phyloP scores from a whole-genome alignment of 2,797 vertebrate genomes.

The Leptoclinus maculatus region DNA sequence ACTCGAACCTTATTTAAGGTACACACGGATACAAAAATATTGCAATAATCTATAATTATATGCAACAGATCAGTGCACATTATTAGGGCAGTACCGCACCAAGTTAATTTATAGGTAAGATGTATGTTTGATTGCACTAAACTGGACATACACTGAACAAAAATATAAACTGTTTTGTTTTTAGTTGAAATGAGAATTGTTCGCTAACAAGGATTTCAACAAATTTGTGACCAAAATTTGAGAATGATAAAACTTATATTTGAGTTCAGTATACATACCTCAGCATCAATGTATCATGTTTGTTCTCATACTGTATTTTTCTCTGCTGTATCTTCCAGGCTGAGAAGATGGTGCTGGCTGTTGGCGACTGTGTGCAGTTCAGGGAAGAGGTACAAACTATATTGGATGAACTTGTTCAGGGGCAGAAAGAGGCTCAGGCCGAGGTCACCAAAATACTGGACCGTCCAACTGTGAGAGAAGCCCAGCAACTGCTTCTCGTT shows the following conservation, averaged over 20 bases:
- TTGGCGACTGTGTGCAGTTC: conserved; percentile 94
- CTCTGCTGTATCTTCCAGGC: conserved; percentile 78
- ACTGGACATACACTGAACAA: not conserved
- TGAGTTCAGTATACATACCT: not conserved
- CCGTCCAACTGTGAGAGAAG: conserved; percentile 90
- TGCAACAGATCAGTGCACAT: not conserved
- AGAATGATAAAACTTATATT: not conserved
- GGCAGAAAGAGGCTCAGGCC: conserved; percentile 89
- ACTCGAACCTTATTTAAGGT: not conserved
- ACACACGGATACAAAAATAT: not conserved
- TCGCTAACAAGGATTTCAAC: not conserved
- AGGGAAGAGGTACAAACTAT: conserved; percentile 90
- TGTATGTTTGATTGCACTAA: not conserved
- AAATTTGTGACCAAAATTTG: not conserved
- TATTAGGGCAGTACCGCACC: not conserved
- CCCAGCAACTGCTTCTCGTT: conserved; percentile 91
- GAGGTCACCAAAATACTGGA: conserved; percentile 90
- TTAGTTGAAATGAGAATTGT: not conserved
- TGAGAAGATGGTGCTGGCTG: conserved; percentile 90
- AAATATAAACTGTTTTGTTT: not conserved
- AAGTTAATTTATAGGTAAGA: not conserved
- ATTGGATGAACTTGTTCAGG: conserved; percentile 89
- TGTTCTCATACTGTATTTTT: not conserved
- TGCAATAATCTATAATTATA: not conserved
- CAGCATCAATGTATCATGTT: not conserved